Evolutionary conservation across 2,113 vertebrate species (phyloP), one percentile per base, ranked within the genome.

Genomic region (Xiphophorus couchianus): DNA sequence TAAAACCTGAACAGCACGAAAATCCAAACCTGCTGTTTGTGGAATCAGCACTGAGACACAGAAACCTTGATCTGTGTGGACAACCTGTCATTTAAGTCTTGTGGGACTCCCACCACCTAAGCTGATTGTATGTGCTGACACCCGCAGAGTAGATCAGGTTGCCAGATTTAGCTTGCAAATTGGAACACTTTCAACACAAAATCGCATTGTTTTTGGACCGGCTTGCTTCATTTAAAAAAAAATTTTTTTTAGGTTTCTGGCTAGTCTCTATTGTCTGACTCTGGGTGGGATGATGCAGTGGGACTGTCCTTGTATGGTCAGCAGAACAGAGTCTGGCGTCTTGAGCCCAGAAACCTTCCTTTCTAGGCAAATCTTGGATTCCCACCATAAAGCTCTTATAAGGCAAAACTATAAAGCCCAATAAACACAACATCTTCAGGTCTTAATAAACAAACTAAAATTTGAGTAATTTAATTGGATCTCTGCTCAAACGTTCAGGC

Each of bases 261-360:
- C 27, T 67, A 37, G 35, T 33, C 42, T 73, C 30, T 48, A 5
- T 48, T 48, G 5, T 48, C 44, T 48, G 44, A 80, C 69, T 42
- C 66, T 25, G 30, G 75, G 51, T 63, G 73, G 72, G 51, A 71
- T 63, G 74, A 74, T 29, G 42, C 73, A 51, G 22, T 5, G n/a
- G 15, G 7, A 0, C 65, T 82, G 28, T 78, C 93, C 93, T 81
- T 94, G 88, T 94, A 92, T 91, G 91, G 93, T 89, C 91, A 90
- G 71, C 37, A 27, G 44, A 76, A 48, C 74, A 64, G 30, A 74
- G 73, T 71, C 54, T 69, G 62, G 67, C 60, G 14, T 83, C 70
- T 76, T 64, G 37, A 27, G 60, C 85, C 62, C 62, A 79, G 62
- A 29, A 71, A 73, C 72, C 83, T 91, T 86, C 89, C 82, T 89